Evolutionary conservation across 2,888 invertebrate genomes (phyloP), one percentile per base, ranked within the genome.

Genomic region (Mechanitis mazaeus): DNA sequence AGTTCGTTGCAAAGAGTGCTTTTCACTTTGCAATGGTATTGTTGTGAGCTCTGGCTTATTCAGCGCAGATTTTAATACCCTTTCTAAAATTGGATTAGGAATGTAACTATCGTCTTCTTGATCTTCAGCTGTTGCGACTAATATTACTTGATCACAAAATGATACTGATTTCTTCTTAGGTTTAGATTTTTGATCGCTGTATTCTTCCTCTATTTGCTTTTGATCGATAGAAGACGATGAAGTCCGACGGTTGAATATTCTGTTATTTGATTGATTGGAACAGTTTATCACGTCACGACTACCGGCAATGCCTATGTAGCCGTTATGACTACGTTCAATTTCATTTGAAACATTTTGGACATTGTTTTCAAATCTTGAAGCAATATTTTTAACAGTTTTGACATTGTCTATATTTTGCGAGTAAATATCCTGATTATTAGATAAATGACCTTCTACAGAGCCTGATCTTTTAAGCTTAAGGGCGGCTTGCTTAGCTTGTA

Each of bases 121-220:
- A 72, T 97, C 97, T 74, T 97, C 97, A 0, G 97, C 96, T 1
- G 97, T 97, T 3, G 97, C 97, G 11, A 97, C 97, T 61, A 97
- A 86, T 66, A 97, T 97, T 0, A 98, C 97, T 84, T 97, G 96
- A 80, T 97, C 97, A 76, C 97, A 97, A 83, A 98, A 98, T 0
- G 97, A 97, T 3, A 98, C 98, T 63, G 96, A 96, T 82, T 98
- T 98, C 91, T 97, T 97, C 78, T 96, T 96, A 0, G 93, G 92
- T 63, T 94, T 91, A 58, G 92, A 91, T 71, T 86, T 87, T 68
- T 84, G 83, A 7, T 87, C 87, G 56, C 68, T 74, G 56, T 78
- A 80, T 58, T 89, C 87, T 11, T 87, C 85, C 56, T 86, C 87
- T 59, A 84, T 83, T 72, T 87, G 87, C 67, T 86, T 87, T 0